Evolutionary conservation across 2,888 invertebrate species (phyloP), one percentile per base, ranked within the genome.

Genomic region (Antheraea assamensis): DNA sequence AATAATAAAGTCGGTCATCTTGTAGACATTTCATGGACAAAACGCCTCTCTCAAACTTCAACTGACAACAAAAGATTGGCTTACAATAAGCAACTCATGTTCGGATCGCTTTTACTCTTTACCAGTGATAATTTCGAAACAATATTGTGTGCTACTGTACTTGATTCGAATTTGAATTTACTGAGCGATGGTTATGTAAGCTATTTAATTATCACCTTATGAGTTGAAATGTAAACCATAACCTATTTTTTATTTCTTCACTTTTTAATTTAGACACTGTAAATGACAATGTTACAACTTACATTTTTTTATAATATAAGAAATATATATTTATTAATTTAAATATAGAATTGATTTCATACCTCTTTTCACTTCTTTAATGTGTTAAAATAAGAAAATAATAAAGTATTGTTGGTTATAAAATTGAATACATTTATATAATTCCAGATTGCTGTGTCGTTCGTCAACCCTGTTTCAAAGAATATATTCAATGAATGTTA

Each of bases 41-140:
- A 92, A 15, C 85, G 93, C 3, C 55, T 77, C 0, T 79, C 77
- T 8, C 81, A 84, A n/a, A 78, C 79, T 2, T 27, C 76, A 2
- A 76, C 88, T 0, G 84, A 90, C 75, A 85, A 79, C 61, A 87
- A 85, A 66, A 86, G 81, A 72, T 89, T 87, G 76, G 81, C 84
- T 0, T 79, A 81, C 74, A 88, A 82, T 75, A 96, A 96, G 80
- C 91, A 96, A 75, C 95, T 97, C 35, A 95, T 97, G 92, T 96
- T 92, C 83, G 98, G 98, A 0, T 96, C 97, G 0, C 89, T 98
- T 27, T 86, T 98, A 0, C 96, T 97, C 74, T 96, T 98, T 71
- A 97, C 97, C 0, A 90, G 90, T 47, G 96, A 97, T 83, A 92
- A 96, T 74, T 98, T 98, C 87, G 88, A 95, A 49, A 96, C 96